phyloP scores from a whole-genome alignment of 2,113 vertebrate genomes.

The Hippocampus guttulatus region DNA sequence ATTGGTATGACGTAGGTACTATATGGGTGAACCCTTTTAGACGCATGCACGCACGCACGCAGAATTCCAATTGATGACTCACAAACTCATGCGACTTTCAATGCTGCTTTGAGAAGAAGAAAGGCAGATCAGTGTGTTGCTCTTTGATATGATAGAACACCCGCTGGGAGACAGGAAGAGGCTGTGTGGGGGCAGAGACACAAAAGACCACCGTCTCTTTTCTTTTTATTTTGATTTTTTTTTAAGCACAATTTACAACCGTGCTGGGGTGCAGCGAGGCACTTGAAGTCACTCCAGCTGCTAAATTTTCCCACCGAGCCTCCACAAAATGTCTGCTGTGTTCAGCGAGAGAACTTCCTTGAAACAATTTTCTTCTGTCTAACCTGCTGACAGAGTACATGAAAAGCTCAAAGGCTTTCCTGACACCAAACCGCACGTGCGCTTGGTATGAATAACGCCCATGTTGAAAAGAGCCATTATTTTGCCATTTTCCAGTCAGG shows the following conservation, averaged over 20 bases:
- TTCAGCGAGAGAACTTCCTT: constrained; percentile 7
- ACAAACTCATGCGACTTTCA: constrained; percentile 14
- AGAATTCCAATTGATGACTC: constrained; percentile 31
- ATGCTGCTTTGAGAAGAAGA: constrained; percentile 18
- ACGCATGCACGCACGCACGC: background rate
- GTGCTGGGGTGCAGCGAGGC: background rate
- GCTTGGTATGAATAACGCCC: background rate
- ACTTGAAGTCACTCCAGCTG: constrained; percentile 4
- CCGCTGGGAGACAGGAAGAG: constrained; percentile 9
- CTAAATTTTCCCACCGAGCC: constrained; percentile 7
- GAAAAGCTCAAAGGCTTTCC: background rate
- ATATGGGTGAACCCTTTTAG: constrained; percentile 3
- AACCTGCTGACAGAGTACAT: background rate
- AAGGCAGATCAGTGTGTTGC: constrained; percentile 24
- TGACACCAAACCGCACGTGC: background rate
- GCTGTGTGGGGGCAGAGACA: constrained; percentile 5
- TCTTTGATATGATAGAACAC: constrained; percentile 39
- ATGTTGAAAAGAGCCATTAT: background rate
- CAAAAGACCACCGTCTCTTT: constrained; percentile 4
- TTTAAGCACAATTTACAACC: constrained; percentile 1
- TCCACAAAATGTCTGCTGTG: constrained; percentile 5
- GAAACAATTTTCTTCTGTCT: background rate
- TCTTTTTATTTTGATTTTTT: background rate
- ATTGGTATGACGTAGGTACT: constrained; percentile 1
- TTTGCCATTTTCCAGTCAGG: too few relatives aligned